Evolutionary conservation across 2,113 vertebrate species (phyloP).

Genomic region (Chroicocephalus ridibundus): DNA sequence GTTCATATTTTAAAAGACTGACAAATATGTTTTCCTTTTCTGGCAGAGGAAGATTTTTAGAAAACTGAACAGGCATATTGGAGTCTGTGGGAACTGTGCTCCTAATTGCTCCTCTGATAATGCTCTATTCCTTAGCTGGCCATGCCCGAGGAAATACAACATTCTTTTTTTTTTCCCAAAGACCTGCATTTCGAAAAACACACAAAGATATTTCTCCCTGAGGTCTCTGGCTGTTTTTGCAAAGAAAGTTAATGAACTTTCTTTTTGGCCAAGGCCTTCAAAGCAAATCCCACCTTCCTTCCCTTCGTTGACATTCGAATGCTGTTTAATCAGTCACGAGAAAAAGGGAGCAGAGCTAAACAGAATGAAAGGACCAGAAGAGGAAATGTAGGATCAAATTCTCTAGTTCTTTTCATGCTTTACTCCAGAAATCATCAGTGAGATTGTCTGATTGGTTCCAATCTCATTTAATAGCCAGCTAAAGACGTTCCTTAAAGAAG

Average conservation of each 20-base stretch:
- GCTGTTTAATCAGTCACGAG: not conserved
- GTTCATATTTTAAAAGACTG: not conserved
- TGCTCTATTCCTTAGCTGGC: not conserved
- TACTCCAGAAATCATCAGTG: conserved; percentile 32
- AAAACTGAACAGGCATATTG: not conserved
- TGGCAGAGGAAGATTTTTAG: not conserved
- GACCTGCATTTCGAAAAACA: not conserved
- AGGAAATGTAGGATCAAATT: conserved; percentile 51
- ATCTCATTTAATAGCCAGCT: conserved; percentile 56
- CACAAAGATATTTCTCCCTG: not conserved
- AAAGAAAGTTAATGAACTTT: not conserved
- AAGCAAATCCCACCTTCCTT: conserved; percentile 23
- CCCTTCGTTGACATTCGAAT: not conserved
- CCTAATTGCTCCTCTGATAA: not conserved
- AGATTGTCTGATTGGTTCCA: conserved; percentile 50
- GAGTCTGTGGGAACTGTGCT: not conserved
- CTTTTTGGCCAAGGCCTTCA: not conserved
- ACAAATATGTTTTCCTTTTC: not conserved
- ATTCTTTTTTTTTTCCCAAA: not conserved
- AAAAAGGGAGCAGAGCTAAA: not conserved
- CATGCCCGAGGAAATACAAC: not conserved
- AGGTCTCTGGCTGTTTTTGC: not conserved
- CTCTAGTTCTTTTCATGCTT: conserved; percentile 48
- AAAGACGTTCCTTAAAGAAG: conserved; percentile 42
- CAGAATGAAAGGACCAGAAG: conserved; percentile 18